Conservation (phyloP, 2,113 vertebrate genomes). For the Anolis carolinensis region DNA sequence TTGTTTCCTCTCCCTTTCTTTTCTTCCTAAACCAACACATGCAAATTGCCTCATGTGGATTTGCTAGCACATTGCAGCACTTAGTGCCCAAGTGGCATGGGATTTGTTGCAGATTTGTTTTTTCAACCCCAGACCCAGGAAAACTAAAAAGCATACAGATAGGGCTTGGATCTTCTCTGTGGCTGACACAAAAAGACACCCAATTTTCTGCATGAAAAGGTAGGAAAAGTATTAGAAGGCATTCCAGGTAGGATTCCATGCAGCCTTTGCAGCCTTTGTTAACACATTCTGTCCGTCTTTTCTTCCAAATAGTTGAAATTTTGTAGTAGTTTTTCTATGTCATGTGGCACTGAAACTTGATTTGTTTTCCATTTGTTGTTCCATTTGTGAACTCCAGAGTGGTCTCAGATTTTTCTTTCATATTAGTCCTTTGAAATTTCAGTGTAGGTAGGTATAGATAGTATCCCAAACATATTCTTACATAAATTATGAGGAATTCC, state of each 20-base stretch:
- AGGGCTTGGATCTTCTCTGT: constrained; percentile 55
- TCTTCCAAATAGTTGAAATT: constrained; percentile 33
- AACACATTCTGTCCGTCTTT: constrained; percentile 27
- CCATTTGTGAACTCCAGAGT: not conserved
- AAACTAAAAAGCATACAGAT: constrained; percentile 60
- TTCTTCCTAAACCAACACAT: constrained; percentile 75
- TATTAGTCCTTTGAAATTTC: no score
- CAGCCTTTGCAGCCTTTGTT: constrained; percentile 63
- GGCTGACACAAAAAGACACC: constrained; percentile 54
- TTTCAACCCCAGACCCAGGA: constrained; percentile 59
- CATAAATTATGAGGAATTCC: not conserved
- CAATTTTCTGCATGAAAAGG: constrained; percentile 68
- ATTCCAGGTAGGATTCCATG: constrained; percentile 46
- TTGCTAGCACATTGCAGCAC: constrained; percentile 72
- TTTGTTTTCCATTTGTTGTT: constrained; percentile 4
- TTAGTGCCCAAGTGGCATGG: constrained; percentile 68
- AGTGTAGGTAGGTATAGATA: no score
- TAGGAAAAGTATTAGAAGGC: constrained; percentile 64
- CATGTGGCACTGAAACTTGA: not conserved
- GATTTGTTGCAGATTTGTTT: constrained; percentile 79
- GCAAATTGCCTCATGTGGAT: constrained; percentile 78
- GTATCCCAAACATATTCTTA: not conserved
- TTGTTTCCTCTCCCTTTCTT: constrained; percentile 55
- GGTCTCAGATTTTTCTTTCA: not conserved
- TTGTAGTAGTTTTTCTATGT: not conserved